Evolutionary conservation across 35 echinoderm and acorn worm species (phyloP).

Genomic region (Heliocidaris tuberculata): DNA sequence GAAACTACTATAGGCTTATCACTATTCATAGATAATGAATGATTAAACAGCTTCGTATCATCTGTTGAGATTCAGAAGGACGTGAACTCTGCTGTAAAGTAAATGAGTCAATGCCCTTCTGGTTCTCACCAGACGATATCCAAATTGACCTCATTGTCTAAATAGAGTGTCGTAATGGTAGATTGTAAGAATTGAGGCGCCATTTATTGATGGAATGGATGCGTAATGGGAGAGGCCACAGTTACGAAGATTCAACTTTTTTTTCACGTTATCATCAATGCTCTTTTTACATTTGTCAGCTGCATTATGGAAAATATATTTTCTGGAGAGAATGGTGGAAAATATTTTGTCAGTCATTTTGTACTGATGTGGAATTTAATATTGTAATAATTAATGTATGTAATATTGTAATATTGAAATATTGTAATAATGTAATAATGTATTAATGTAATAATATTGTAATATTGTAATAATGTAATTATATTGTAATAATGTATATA

Average conservation of each 20-base stretch:
- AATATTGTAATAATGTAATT: too few relatives aligned
- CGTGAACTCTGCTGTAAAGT: too few relatives aligned
- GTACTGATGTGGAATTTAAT: background rate
- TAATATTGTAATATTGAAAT: too few relatives aligned
- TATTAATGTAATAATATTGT: too few relatives aligned
- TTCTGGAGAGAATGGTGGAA: background rate
- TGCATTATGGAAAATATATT: background rate
- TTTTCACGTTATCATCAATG: background rate
- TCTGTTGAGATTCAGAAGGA: too few relatives aligned
- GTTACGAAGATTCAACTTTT: background rate
- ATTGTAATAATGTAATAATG: too few relatives aligned
- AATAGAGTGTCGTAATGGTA: background rate
- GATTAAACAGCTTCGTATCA: background rate
- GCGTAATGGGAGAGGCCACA: background rate
- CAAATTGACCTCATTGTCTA: background rate
- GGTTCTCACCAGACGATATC: background rate
- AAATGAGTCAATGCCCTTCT: too few relatives aligned
- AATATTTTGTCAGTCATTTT: background rate
- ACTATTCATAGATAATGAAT: conserved; percentile 7
- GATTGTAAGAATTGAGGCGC: background rate
- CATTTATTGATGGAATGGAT: background rate
- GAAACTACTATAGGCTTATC: background rate
- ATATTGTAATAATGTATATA: too few relatives aligned
- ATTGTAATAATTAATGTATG: too few relatives aligned
- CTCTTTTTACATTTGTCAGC: background rate